Base-by-base conservation (phyloP, 1,140 invertebrate genomes). In the Aphidius ervi region DNA sequence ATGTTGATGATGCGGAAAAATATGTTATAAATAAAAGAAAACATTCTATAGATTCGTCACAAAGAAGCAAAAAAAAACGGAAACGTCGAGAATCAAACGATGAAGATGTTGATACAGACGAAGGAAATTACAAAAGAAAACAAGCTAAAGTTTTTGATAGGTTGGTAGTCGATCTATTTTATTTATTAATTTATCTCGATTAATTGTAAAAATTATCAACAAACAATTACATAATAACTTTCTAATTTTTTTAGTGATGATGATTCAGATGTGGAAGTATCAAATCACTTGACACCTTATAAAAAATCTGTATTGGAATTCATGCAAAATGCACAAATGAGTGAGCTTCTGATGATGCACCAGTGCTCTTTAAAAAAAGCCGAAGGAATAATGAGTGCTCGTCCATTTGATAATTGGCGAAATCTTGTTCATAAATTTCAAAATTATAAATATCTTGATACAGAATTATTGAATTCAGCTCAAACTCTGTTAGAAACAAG, bases 271-370 rank as follows among this genome's bases (percentile, higher is more conserved):
- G 81, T 82, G 6, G 88, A 91, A 75, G 79, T 88, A 65, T 85
- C 84, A 7, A 83, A 88, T 63, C 84, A 87, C 61, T 77, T 91
- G 63, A 84, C 84, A 0, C 82, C 82, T 42, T 85, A 89, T 67
- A 88, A 90, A 59, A 85, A 84, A 66, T 84, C 85, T 70, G 90
- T 92, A 40, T 86, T 90, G 62, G 85, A 91, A 48, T 92, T 92
- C 70, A 82, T 93, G 67, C 87, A 88, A 73, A 87, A 73, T 47
- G 88, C 87, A 43, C 81, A 81, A 31, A 63, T 83, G 48, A 80
- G 79, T 20, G 91, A 93, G 72, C 69, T 93, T 8, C 80, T 85
- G 39, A 72, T 86, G 9, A 84, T 92, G 61, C 82, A 84, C 57
- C 83, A 85, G 0, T 88, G 88, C 70, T 88, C 88, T 0, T 83